phyloP scores from a whole-genome alignment of 2,797 vertebrate genomes.

The Astyanax mexicanus region DNA sequence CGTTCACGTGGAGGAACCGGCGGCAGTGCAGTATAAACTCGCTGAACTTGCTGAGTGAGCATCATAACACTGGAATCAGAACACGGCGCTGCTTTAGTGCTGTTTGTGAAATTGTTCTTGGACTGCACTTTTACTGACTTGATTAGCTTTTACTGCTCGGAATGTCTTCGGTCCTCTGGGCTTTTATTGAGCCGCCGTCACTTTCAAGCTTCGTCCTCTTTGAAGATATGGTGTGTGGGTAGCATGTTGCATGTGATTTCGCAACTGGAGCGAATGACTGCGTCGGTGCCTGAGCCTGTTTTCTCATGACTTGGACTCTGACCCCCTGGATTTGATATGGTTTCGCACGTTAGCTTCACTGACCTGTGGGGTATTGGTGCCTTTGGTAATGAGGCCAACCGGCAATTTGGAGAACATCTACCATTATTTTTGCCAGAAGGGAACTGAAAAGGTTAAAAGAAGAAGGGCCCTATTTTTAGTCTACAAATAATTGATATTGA shows the following conservation, averaged over 20 bases:
- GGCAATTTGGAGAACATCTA: background rate
- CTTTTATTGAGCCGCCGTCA: slow-evolving; percentile 52
- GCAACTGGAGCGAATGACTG: slow-evolving; percentile 40
- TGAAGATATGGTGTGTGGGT: slow-evolving; percentile 49
- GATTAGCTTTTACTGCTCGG: slow-evolving; percentile 45
- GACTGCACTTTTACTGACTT: slow-evolving; percentile 35
- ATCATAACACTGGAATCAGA: slow-evolving; percentile 4
- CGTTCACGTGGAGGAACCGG: background rate
- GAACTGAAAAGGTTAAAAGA: background rate
- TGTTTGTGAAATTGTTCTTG: slow-evolving; percentile 20
- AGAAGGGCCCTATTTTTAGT: too few species aligned
- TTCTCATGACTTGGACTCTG: slow-evolving; percentile 8
- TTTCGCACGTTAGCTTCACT: background rate
- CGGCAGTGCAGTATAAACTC: background rate
- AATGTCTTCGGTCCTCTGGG: slow-evolving; percentile 46
- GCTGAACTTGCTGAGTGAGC: background rate
- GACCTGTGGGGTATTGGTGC: background rate
- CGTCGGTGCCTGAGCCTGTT: slow-evolving; percentile 22
- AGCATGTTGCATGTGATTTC: slow-evolving; percentile 41
- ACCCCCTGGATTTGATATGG: background rate
- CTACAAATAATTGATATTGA: too few species aligned
- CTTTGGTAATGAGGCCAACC: background rate
- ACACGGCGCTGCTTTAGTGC: background rate
- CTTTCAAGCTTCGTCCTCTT: slow-evolving; percentile 48
- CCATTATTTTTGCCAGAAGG: background rate